phyloP scores from a whole-genome alignment of 2,888 invertebrate genomes.

The Chironomus tentans region DNA sequence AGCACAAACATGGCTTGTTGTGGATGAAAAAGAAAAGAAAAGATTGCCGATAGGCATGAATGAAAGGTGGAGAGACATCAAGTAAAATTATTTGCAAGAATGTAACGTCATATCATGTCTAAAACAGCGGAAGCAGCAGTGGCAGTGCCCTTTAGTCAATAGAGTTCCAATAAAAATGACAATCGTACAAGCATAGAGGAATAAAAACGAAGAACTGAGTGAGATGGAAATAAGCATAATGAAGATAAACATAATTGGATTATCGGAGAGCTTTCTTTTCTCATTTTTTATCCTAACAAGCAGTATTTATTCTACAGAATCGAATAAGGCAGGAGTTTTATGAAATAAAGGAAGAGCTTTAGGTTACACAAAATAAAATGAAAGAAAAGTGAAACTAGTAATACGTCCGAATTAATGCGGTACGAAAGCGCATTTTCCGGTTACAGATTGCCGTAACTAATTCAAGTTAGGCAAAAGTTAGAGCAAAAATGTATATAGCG shows the following conservation, averaged over 20 bases:
- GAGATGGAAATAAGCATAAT: neutral
- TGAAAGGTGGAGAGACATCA: too few relatives aligned
- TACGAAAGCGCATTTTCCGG: too few relatives aligned
- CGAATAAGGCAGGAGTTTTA: too few relatives aligned
- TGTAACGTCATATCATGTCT: too few relatives aligned
- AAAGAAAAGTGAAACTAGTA: neutral
- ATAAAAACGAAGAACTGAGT: too few relatives aligned
- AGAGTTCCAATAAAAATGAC: neutral
- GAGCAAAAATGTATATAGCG: too few relatives aligned
- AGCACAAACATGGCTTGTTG: neutral
- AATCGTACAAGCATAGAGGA: neutral
- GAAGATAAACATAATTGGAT: constrained; percentile 18
- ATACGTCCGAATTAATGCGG: too few relatives aligned
- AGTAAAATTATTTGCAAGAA: too few relatives aligned
- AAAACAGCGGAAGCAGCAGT: neutral
- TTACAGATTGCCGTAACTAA: too few relatives aligned
- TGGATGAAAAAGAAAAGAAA: neutral
- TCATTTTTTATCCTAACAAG: neutral
- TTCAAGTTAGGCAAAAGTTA: too few relatives aligned
- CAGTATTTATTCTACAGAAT: neutral
- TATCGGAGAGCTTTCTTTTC: neutral
- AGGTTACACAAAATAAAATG: neutral
- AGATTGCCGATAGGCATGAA: too few relatives aligned
- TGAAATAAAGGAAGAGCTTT: neutral
- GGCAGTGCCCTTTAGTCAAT: neutral